Evolutionary conservation across 1,140 invertebrate genomes (phyloP).

Genomic region (Drusus annulatus): DNA sequence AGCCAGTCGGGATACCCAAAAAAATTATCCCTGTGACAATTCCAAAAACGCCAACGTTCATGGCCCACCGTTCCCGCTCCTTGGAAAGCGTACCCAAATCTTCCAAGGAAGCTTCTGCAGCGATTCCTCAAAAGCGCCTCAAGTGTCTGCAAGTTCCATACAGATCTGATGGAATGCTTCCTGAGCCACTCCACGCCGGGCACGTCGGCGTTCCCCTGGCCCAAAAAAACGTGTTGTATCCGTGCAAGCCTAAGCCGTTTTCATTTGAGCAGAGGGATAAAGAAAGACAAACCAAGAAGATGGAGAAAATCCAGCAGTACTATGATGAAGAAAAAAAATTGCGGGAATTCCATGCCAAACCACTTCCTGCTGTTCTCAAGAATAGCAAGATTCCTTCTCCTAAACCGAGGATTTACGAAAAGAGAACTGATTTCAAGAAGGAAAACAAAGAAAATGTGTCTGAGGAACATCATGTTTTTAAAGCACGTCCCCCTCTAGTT

Average conservation of each 20-base stretch:
- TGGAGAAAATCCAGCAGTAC: slow-evolving; percentile 71
- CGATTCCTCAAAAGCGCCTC: background rate
- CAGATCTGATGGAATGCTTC: slow-evolving; percentile 46
- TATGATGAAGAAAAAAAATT: slow-evolving; percentile 65
- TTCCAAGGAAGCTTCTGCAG: background rate
- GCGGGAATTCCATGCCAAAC: slow-evolving; percentile 70
- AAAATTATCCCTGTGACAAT: slow-evolving; percentile 45
- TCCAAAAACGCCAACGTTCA: slow-evolving; percentile 49
- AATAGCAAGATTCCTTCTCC: slow-evolving; percentile 52
- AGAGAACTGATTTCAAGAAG: slow-evolving; percentile 51
- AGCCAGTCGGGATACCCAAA: slow-evolving; percentile 38
- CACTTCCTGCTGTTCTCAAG: slow-evolving; percentile 64
- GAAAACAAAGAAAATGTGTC: slow-evolving; percentile 58
- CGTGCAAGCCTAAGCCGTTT: slow-evolving; percentile 67
- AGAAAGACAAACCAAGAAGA: slow-evolving; percentile 67
- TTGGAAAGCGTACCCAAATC: slow-evolving; percentile 55
- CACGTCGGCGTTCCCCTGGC: slow-evolving; percentile 64
- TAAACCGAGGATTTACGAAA: slow-evolving; percentile 50
- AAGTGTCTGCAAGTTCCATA: slow-evolving; percentile 28
- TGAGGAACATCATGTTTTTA: slow-evolving; percentile 52
- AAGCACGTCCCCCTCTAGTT: slow-evolving; percentile 46
- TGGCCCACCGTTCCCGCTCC: slow-evolving; percentile 37
- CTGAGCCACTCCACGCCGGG: slow-evolving; percentile 56
- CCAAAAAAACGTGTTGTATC: slow-evolving; percentile 57
- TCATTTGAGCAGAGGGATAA: slow-evolving; percentile 73